Evolutionary conservation across 2,888 invertebrate genomes (phyloP).

Genomic region (Rotaria socialis): DNA sequence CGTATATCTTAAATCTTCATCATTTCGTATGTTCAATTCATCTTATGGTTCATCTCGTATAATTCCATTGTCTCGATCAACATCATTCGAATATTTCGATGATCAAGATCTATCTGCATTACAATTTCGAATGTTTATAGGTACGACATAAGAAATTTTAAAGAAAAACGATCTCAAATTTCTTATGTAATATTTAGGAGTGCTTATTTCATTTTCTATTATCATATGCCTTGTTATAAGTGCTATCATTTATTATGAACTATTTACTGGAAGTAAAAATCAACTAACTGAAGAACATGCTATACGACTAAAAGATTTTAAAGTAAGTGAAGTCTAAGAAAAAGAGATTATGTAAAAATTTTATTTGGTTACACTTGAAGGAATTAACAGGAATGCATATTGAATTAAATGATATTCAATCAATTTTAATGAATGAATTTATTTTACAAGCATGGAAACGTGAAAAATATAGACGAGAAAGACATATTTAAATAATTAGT

Average conservation of each 20-base stretch:
- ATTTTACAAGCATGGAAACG: conserved; percentile 21
- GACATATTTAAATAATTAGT: not conserved
- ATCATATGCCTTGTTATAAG: not conserved
- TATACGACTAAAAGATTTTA: not conserved
- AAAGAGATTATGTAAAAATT: not conserved
- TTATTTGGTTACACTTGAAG: not conserved
- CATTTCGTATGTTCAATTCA: conserved; percentile 2
- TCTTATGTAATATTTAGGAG: too few relatives aligned
- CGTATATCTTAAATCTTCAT: not conserved
- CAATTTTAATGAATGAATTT: conserved; percentile 20
- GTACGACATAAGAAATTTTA: not conserved
- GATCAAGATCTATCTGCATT: conserved; percentile 23
- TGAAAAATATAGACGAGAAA: conserved; percentile 3
- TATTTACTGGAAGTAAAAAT: not conserved
- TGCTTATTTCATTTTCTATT: not conserved
- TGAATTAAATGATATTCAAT: conserved; percentile 1
- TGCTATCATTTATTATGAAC: not conserved
- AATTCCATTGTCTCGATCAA: not conserved
- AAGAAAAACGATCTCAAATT: too few relatives aligned
- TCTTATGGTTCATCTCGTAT: conserved; percentile 4
- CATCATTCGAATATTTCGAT: not conserved
- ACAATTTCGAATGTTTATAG: not conserved
- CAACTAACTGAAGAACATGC: not conserved
- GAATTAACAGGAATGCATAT: not conserved
- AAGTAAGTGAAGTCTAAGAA: not conserved